Evolutionary conservation across 1,140 invertebrate genomes (phyloP).

Genomic region (Tetragnatha versicolor): DNA sequence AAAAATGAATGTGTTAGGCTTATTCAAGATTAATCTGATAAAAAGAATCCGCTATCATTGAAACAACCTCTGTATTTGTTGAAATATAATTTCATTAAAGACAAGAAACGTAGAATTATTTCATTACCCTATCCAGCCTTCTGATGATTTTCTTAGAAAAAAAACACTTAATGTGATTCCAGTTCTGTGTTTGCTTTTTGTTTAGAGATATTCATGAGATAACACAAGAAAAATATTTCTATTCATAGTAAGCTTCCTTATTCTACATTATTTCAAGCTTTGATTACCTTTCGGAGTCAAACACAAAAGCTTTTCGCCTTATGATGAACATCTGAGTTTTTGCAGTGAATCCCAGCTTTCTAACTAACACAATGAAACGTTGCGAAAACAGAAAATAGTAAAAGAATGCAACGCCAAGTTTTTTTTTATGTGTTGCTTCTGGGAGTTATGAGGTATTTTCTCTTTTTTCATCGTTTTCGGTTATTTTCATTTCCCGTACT

Average conservation of each 20-base stretch:
- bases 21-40: no score
- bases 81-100: no score
- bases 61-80: no score
- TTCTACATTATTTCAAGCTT: background rate
- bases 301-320: constrained; percentile 18
- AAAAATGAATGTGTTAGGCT: no score
- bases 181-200: no score
- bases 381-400: background rate
- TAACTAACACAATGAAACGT: constrained; percentile 8
- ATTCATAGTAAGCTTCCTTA: background rate
- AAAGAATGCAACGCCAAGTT: background rate
- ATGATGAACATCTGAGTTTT: no score
- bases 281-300: constrained; percentile 6
- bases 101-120: no score
- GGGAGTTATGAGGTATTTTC: background rate
- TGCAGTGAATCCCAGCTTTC: no score
- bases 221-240: background rate
- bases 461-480: background rate
- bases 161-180: no score
- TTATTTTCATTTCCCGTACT: constrained; percentile 22
- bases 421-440: background rate
- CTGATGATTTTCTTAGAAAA: no score
- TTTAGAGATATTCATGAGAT: background rate
- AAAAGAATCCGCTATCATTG: no score
- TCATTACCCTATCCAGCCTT: no score